Conservation (phyloP, 2,113 vertebrate species). For the Atrichornis clamosus region DNA sequence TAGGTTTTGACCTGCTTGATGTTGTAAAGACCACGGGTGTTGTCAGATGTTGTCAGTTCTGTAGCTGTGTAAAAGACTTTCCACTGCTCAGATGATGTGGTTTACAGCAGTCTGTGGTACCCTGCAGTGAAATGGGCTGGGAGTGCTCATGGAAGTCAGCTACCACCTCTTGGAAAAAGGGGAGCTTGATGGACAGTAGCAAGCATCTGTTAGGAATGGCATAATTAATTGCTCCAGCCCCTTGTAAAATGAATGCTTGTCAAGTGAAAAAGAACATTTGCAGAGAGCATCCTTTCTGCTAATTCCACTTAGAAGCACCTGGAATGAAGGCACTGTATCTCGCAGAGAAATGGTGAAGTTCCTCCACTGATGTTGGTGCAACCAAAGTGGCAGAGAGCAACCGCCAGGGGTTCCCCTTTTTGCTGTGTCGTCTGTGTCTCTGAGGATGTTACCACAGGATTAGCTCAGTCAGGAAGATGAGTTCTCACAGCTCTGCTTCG, state of each 20-base stretch:
- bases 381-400: background rate
- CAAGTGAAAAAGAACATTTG: background rate
- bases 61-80: background rate
- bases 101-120: background rate
- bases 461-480: background rate
- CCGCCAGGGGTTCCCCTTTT: background rate
- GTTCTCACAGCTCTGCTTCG: background rate
- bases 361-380: background rate
- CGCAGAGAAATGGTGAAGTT: background rate
- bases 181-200: background rate
- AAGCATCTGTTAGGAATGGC: background rate
- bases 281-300: background rate
- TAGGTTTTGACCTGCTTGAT: background rate
- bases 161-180: background rate
- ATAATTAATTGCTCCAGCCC: background rate
- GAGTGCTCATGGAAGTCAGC: background rate
- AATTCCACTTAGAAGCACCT: background rate
- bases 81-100: background rate
- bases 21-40: background rate
- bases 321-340: background rate
- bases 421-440: background rate
- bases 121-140: background rate
- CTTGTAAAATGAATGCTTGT: background rate
- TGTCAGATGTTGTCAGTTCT: background rate
- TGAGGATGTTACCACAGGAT: fast-evolving